Evolutionary conservation across 30 jellyfish, hydroid and myxozoan genomes (phyloP), one percentile per base, ranked within the genome.

Genomic region (Nemopilema nomurai): DNA sequence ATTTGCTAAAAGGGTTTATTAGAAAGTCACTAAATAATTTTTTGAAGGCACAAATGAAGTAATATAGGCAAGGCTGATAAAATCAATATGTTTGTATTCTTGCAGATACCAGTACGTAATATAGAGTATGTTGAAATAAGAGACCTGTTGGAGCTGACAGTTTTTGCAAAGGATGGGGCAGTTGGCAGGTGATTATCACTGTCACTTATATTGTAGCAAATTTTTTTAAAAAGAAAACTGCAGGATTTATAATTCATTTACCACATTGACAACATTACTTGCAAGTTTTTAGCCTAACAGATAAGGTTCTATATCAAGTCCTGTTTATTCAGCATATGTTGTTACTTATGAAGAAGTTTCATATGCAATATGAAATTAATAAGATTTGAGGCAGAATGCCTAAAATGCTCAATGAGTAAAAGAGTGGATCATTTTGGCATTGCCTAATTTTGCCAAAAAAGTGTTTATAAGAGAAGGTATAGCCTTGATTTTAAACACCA

Each of bases 61-160:
- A 25, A 28, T 8, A 1, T 74, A 0, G 6, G 84, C 22, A 1
- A 13, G 77, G 8, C 41, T 8, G 71, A 31, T 74, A n/a, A 32
- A 29, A 4, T 49, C 50, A 49, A 30, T 71, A 20, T 16, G 71
- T 49, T 28, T 67, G 49, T 49, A 8, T 21, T n/a, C 28, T 57
- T 77, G 51, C 82, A 93, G 98, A 77, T 89, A 32, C 94, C 98
- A 22, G 62, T 89, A 6, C 62, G 64, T 27, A 74, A 78, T 31
- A 90, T 94, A 62, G 99, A 94, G 50, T 90, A 81, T 80, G 97
- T 90, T 19, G 99, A 94, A 67, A 83, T 94, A 90, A 81, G 95
- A 81, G 99, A 94, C 66, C 81, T 89, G 71, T 62, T 84, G 51
- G 93, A 66, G 74, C 80, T 94, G 80, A 53, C 68, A 80, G 92